Evolutionary conservation across 2,888 invertebrate genomes (phyloP), one percentile per base, ranked within the genome.

Genomic region (Rugalucina vietnamica): DNA sequence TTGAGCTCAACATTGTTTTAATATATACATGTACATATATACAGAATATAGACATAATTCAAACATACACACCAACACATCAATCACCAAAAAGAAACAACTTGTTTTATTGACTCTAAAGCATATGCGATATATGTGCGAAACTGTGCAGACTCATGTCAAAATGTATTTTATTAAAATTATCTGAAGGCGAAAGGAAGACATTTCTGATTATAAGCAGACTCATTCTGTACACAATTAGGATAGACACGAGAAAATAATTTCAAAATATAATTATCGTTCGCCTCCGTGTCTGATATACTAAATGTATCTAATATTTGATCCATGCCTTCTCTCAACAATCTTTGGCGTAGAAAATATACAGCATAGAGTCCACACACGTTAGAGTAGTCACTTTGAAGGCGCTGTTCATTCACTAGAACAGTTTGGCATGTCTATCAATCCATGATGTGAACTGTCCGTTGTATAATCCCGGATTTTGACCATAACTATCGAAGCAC

Each of bases 311-410:
- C 12, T 60, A 29, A 8, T 12, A 60, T 60, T 10, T 21, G 24
- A 27, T 24, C 10, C 34, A 32, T 70, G 21, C 18, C 10, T 18
- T 12, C n/a, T 18, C 32, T 32, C 34, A 36, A 21, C 21, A 70
- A 12, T 70, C 70, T 5, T 32, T 27, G 10, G 27, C 65, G 65
- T n/a, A 79, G 73, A 74, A 39, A 74, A 24, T 37, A 60, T 43
- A 79, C n/a, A 49, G 74, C 73, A 34, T 79, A 80, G 37, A 80
- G 39, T 75, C 80, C 80, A 37, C 80, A 80, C 49, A 80, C 69
- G 27, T 49, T 60, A 14, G 80, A 75, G 27, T 60, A 49, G 37
- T 75, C 75, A 50, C 80, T 70, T 49, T 75, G 80, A 37, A 81
- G 71, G 37, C 73, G 69, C 37, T 36, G 29, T 57, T n/a, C 21